Base-by-base conservation (phyloP, 2,113 vertebrate species). In the Vulpes ferrilata region DNA sequence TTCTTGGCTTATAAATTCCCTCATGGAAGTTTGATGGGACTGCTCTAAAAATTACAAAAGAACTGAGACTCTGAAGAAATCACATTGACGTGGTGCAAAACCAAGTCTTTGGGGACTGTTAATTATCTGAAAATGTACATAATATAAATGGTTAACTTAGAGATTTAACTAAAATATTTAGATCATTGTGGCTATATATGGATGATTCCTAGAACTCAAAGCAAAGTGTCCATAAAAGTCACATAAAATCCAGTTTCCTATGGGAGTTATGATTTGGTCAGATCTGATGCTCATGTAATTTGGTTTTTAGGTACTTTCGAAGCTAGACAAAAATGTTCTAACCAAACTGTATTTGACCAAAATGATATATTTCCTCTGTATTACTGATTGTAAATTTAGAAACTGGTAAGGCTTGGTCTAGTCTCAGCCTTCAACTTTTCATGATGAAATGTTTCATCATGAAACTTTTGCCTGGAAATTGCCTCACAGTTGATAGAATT, bases 1-100 rank as follows among this genome's bases (percentile, higher is more conserved):
- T 98, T 89, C 43, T 97, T 83, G 62, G 27, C 13, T 65, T 96
- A 76, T 90, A 38, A 7, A 67, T 96, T 98, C 78, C 11, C 96
- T 69, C 59, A 71, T 90, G 82, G 32, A 97, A 93, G 92, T 97
- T 93, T 93, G 9, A 35, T 83, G 43, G 25, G 20, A 90, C 27
- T 84, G 32, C 84, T 27, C 81, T 65, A 95, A 97, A 96, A 67
- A 88, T 65, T 85, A 67, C 32, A 92, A 74, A 95, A 7, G 51
- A 96, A 93, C 30, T 64, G 25, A 73, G 97, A 71, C 76, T 90
- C 51, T 83, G n/a, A 94, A 88, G 57, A 86, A 76, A 81, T 84
- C 43, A 91, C 20, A 35, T 19, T 80, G 11, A 55, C 53, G 1
- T 1, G 64, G 32, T 76, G 1, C 30, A 88, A 81, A 96, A 90